Evolutionary conservation across 2,113 vertebrate genomes (phyloP), one percentile per base, ranked within the genome.

Genomic region (Sisor rabdophorus): DNA sequence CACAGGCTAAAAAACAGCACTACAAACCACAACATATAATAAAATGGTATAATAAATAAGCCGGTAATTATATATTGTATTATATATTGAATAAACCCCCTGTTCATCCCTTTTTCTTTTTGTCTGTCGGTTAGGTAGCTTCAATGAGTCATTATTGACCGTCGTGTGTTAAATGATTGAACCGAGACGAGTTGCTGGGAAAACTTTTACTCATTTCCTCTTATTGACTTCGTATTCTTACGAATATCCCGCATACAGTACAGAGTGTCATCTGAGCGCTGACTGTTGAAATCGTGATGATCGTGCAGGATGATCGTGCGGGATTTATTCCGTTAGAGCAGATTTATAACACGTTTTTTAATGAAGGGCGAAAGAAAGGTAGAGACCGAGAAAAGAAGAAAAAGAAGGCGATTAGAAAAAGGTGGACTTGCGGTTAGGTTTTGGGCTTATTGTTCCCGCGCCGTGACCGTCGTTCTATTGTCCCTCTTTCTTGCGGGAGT

Each of bases 391-490:
- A 61, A 17, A 32, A 36, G 22, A 36, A 67, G 40, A 65, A 11
- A 65, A 30, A 44, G 61, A 64, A 36, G 15, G 7, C 32, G 32
- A 36, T 36, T 7, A 36, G 64, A 26, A 44, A 11, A 22, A 48
- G 40, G 20, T 5, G 19, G n/a, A 69, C 9, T 28, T 28, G 22
- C 22, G 22, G 17, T 22, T 19, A 2, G 68, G 71, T 13, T 44
- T 47, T 28, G 26, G 16, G 56, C 44, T 75, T 60, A 82, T 80
- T 83, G 81, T 83, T 83, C 75, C 64, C 71, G 58, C 19, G 20
- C 52, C 52, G 54, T 79, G 72, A 82, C 78, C 64, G 75, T 73
- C 65, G 70, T 58, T 73, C 79, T 70, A 79, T 81, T 81, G 82
- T 76, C 80, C 83, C 77, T 78, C 73, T 68, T 77, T 67, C 63